Evolutionary conservation across 2,888 invertebrate species (phyloP), one percentile per base, ranked within the genome.

Genomic region (Polia nebulosa): DNA sequence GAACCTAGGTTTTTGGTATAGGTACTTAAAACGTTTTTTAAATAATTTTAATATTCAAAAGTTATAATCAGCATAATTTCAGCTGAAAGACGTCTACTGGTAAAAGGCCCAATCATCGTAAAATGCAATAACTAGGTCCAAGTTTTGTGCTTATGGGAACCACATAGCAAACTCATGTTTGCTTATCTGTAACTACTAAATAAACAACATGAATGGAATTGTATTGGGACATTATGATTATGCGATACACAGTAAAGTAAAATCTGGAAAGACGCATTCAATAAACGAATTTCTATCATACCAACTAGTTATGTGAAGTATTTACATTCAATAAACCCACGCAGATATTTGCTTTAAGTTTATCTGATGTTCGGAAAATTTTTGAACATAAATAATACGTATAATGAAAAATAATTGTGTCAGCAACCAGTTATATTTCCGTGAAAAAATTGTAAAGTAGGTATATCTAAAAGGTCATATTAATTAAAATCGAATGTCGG

Each of bases 281-380:
- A 22, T 63, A 45, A 25, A 72, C 20, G 64, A 34, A 72, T 72
- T 47, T 47, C 53, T 72, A 47, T 58, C 47, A 58, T 32, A 41
- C 32, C 22, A 25, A 1, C 13, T 44, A n/a, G 36, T 15, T 59
- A 59, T 27, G 41, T 58, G 3, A 64, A 53, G 17, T 49, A 72
- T 72, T 73, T 45, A 56, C 44, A 66, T 72, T 49, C 36, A 56
- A 39, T 49, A 61, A 65, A 52, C 57, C 65, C 34, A 64, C 73
- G 34, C 47, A 32, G 20, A 8, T 59, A 44, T 39, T 25, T 29
- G 2, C 1, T 27, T 29, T 49, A 17, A 17, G 17, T 34, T 34
- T 17, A 51, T 71, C 9, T 44, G 20, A 9, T 5, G 2, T 25
- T 44, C 8, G 2, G 7, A 47, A 70, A 8, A 7, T 1, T 47